Conservation (phyloP, 2,888 invertebrate species). For the Selenia dentaria region DNA sequence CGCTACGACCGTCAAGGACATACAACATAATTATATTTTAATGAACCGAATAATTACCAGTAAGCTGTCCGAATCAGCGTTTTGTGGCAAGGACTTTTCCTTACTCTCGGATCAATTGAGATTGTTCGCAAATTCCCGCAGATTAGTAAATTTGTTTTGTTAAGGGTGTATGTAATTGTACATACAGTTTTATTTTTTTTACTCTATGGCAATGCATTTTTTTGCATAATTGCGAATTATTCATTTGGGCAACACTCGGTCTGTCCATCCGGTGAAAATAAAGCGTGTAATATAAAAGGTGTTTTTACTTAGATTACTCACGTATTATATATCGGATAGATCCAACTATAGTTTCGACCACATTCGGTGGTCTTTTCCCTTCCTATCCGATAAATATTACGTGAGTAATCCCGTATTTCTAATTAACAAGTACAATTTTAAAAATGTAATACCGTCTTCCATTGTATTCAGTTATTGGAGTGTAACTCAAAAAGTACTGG, state of each 20-base stretch:
- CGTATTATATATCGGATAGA: too few species aligned
- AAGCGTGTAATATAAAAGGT: not conserved
- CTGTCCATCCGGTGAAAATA: not conserved
- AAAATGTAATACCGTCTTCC: too few species aligned
- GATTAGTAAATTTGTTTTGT: constrained; percentile 9
- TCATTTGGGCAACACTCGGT: not conserved
- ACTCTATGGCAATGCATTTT: not conserved
- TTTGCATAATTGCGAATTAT: not conserved
- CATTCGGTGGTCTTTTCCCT: too few species aligned
- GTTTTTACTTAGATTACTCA: not conserved
- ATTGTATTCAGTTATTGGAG: too few species aligned
- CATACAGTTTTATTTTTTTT: not conserved
- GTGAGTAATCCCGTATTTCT: too few species aligned
- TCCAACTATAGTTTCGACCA: too few species aligned
- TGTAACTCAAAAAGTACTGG: too few species aligned
- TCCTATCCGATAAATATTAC: too few species aligned
- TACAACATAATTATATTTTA: too few species aligned
- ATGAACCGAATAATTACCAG: constrained; percentile 7
- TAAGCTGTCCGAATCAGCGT: constrained; percentile 1
- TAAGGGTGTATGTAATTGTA: constrained; percentile 3
- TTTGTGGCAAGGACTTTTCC: constrained; percentile 11
- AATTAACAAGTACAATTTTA: too few species aligned
- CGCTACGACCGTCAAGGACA: too few species aligned
- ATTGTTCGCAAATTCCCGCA: constrained; percentile 12
- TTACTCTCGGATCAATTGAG: constrained; percentile 5